Evolutionary conservation across 2,113 vertebrate species (phyloP), one percentile per base, ranked within the genome.

Genomic region (Microtus montanus): DNA sequence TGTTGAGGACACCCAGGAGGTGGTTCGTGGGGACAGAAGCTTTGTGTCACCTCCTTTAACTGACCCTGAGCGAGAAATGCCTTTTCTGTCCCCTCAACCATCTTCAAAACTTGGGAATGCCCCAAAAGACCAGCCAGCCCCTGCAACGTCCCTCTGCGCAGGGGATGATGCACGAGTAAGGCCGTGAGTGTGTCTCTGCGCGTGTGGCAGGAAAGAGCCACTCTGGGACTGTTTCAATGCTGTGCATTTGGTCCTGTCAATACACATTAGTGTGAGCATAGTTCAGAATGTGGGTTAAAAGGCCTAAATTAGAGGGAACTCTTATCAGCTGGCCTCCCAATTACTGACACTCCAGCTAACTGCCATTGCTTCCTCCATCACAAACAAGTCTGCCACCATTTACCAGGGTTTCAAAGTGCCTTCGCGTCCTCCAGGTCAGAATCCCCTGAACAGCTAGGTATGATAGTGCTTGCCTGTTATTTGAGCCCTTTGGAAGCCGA

Each of bases 281-380:
- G 96, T 92, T 54, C 87, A 80, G 97, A 97, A 97, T 91, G 91
- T 75, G 95, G 96, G 97, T 97, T 96, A 97, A 98, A 98, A 98
- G 94, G 96, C 96, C 96, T 96, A 92, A 97, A 97, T 98, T 96
- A 97, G 87, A 95, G 96, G 58, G 89, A 93, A 94, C 95, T 96
- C 96, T 92, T 94, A 96, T 96, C 98, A 97, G 92, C 93, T 52
- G 9, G 19, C 90, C 84, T 95, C 88, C 97, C 97, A 96, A 96
- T 95, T 22, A 85, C 97, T 87, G 33, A 89, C 87, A 44, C 96
- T 91, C 11, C 92, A 47, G 95, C 95, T 95, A 97, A 97, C 94
- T 93, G 95, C 91, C 73, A 63, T 5, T 2, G 33, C 79, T 89
- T 97, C 94, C 95, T 93, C 95, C 73, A 0, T n/a, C 92, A 11